Evolutionary conservation across 2,113 vertebrate genomes (phyloP).

Genomic region (Atlantisia rogersi): DNA sequence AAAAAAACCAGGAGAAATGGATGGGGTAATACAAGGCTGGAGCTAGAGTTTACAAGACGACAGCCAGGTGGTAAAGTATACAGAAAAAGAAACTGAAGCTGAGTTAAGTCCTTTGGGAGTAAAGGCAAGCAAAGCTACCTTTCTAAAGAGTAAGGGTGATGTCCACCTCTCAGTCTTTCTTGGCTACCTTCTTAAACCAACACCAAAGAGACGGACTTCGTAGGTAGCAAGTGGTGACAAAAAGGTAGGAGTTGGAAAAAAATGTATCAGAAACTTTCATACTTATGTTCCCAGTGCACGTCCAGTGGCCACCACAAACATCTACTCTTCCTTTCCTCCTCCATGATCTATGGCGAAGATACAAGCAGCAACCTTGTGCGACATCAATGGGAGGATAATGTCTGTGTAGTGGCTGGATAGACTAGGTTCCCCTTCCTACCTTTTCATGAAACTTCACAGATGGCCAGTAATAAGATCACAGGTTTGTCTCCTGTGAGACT

Average conservation of each 20-base stretch:
- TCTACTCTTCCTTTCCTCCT: neutral
- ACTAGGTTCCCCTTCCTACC: neutral
- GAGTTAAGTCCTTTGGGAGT: neutral
- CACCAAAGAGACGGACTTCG: fast-evolving
- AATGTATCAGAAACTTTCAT: neutral
- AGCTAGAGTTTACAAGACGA: neutral
- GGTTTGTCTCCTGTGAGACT: neutral
- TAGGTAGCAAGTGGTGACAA: neutral
- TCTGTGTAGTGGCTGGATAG: neutral
- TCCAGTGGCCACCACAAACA: neutral
- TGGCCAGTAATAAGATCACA: neutral
- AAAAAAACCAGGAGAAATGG: neutral
- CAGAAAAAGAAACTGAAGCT: neutral
- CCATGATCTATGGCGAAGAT: neutral
- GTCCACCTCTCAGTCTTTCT: neutral
- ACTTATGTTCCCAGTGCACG: fast-evolving
- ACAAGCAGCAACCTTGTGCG: neutral
- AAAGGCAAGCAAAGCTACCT: neutral
- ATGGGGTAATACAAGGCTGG: neutral
- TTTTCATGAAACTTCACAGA: neutral
- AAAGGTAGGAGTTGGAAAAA: neutral
- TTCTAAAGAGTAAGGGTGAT: neutral
- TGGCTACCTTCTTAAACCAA: neutral
- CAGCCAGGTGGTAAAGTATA: neutral
- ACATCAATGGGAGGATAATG: neutral